Percentiles rank a stretch among this genome's conserved stretches.
These are phyloP conservation scores for Allophyes oxyacanthae DNA, from an alignment of 2,888 invertebrate genomes.

Conservation along the genomic window DNA sequence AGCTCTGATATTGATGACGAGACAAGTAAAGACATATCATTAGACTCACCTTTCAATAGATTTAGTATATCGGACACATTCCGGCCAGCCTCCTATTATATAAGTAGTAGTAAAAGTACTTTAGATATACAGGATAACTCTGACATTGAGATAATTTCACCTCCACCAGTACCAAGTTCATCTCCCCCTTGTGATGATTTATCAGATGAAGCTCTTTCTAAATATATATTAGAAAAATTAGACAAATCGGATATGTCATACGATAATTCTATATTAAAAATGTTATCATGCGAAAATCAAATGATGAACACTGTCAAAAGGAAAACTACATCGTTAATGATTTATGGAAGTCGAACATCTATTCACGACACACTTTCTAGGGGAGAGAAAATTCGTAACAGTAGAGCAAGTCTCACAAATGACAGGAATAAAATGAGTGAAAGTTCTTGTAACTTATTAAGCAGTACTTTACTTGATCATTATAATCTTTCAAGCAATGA, in stretches of 20 bases:
- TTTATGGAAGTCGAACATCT: conserved; percentile 85
- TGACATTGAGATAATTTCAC: conserved; percentile 94
- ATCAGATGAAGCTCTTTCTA: conserved; percentile 89
- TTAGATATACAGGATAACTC: conserved; percentile 94
- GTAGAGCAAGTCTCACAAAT: conserved; percentile 81
- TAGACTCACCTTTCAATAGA: conserved; percentile 91
- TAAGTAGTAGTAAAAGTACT: conserved; percentile 91
- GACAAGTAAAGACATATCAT: conserved; percentile 93
- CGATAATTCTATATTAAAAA: conserved; percentile 85
- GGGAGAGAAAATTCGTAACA: conserved; percentile 85
- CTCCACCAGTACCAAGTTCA: conserved; percentile 93
- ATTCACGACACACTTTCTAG: conserved; percentile 86
- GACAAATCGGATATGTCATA: conserved; percentile 84
- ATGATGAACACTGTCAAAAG: conserved; percentile 82
- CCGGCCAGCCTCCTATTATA: conserved; percentile 95
- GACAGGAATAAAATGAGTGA: conserved; percentile 75
- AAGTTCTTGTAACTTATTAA: conserved; percentile 66
- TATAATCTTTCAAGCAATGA: conserved; percentile 78
- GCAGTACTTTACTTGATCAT: conserved; percentile 74
- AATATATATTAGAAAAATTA: conserved; percentile 87
- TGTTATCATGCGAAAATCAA: conserved; percentile 84
- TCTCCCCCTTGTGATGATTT: conserved; percentile 93
- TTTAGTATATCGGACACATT: conserved; percentile 97
- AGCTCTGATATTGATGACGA: conserved; percentile 96
- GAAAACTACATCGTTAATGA: conserved; percentile 86